Base-by-base conservation (phyloP, 2,797 vertebrate species). In the Myotis vivesi region DNA sequence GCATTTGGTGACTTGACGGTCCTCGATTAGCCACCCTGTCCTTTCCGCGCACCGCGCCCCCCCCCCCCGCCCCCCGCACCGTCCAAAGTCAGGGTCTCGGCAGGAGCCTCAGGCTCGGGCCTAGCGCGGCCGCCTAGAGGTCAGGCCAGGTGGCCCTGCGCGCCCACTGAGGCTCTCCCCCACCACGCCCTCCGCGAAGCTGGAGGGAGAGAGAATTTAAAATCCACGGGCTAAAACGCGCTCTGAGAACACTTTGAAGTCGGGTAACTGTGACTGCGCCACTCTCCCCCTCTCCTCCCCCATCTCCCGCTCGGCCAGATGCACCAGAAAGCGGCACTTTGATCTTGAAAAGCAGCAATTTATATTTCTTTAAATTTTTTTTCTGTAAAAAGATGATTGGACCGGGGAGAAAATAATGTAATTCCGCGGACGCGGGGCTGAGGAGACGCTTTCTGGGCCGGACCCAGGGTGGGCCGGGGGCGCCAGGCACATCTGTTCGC, bases 271-370 rank as follows among this genome's bases (percentile, higher is more conserved):
- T 89, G 97, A 95, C 97, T 73, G 93, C 84, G 76, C 92, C 95
- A 71, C 0, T 92, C 96, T 97, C 96, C 89, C 57, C 49, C 8
- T 10, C 36, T 44, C 28, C 38, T 44, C 57, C 71, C 28, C 0
- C 87, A 80, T 85, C 96, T 80, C 87, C 83, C 0, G 64, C 19
- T 81, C 96, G 28, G 97, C 97, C 98, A 98, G 97, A 98, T 96
- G 98, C 97, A 97, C 87, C 94, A 91, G 96, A 97, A 96, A 97
- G 92, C 93, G 16, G 92, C 95, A 94, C 98, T 98, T 98, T 98
- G 98, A 98, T 98, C 97, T 98, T 95, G 55, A 83, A 96, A 97
- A 96, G 95, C 96, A 97, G 96, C 97, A 88, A 97, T 97, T 97
- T 96, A 91, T 97, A 97, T 97, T 94, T 97, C 71, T 98, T 97